Percentiles rank a stretch among this genome's conserved stretches.
Evolutionary conservation across 1,140 invertebrate genomes (phyloP).

Genomic region (Macrotrachela quadricornifera): DNA sequence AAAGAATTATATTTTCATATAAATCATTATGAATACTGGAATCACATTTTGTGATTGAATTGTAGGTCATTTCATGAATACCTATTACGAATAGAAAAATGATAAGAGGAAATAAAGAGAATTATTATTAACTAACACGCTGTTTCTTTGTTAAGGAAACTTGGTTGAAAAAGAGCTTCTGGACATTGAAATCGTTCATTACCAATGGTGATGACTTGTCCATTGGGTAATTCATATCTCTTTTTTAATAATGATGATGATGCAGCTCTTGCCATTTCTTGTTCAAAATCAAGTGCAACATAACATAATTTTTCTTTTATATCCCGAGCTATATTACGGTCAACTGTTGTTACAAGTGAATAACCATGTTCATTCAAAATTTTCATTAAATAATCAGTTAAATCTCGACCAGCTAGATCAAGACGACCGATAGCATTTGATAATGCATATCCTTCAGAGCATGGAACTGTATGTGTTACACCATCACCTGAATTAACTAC

Average conservation of each 20-base stretch:
- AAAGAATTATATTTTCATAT: constrained; percentile 19
- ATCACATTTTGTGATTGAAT: background rate
- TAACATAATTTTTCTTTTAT: constrained; percentile 99
- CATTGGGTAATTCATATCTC: constrained; percentile 75
- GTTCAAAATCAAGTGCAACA: constrained; percentile 92
- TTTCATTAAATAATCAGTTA: constrained; percentile 93
- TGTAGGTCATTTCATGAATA: background rate
- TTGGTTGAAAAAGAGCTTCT: constrained; percentile 65
- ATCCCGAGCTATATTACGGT: constrained; percentile 96
- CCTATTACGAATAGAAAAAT: background rate
- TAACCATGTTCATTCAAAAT: constrained; percentile 35
- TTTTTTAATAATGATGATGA: constrained; percentile 65
- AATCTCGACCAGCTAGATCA: constrained; percentile 95
- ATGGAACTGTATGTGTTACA: constrained; percentile 96
- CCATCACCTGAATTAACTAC: constrained; percentile 97
- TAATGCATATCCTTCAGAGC: constrained; percentile 86
- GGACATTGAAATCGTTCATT: constrained; percentile 86
- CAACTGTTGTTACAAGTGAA: constrained; percentile 97
- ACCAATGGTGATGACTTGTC: constrained; percentile 78
- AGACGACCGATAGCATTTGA: constrained; percentile 78
- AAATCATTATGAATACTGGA: background rate
- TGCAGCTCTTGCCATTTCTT: constrained; percentile 77
- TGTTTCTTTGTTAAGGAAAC: background rate
- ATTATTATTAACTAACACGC: too few relatives aligned
- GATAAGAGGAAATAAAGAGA: background rate